phyloP scores from a whole-genome alignment of 2,797 vertebrate genomes.

The Lindbergichthys nudifrons region DNA sequence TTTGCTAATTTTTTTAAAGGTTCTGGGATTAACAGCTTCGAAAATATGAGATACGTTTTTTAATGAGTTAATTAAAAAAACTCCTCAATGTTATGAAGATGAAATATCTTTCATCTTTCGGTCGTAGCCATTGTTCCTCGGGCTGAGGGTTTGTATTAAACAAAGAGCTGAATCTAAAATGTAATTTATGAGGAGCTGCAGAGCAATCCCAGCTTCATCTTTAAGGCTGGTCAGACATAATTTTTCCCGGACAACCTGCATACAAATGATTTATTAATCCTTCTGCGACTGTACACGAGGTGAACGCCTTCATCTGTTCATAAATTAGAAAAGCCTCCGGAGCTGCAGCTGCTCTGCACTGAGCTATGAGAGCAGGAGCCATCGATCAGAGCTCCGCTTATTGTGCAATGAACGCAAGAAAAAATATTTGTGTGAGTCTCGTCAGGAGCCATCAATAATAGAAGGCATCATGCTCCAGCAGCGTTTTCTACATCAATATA shows the following conservation, averaged over 20 bases:
- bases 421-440: slow-evolving; percentile 45
- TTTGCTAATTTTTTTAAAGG: background rate
- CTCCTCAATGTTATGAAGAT: background rate
- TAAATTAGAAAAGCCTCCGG: slow-evolving; percentile 48
- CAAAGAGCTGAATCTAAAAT: background rate
- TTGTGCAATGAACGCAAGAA: slow-evolving; percentile 22
- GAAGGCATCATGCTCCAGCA: slow-evolving; percentile 1
- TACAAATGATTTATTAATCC: slow-evolving; percentile 46
- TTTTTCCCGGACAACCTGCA: slow-evolving; percentile 23
- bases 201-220: slow-evolving; percentile 17
- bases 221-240: slow-evolving; percentile 9
- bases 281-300: background rate
- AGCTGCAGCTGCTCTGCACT: slow-evolving; percentile 56
- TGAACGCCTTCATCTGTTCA: slow-evolving; percentile 38
- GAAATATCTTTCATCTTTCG: slow-evolving; percentile 2
- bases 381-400: slow-evolving; percentile 45
- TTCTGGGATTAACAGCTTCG: fast-evolving
- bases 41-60: background rate
- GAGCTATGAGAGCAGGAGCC: slow-evolving; percentile 42
- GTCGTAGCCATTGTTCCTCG: background rate
- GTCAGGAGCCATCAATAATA: slow-evolving; percentile 20
- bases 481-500: background rate
- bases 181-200: background rate
- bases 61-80: background rate
- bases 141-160: background rate